Conservation (phyloP, 2,113 vertebrate species). For the Aviceda subcristata region DNA sequence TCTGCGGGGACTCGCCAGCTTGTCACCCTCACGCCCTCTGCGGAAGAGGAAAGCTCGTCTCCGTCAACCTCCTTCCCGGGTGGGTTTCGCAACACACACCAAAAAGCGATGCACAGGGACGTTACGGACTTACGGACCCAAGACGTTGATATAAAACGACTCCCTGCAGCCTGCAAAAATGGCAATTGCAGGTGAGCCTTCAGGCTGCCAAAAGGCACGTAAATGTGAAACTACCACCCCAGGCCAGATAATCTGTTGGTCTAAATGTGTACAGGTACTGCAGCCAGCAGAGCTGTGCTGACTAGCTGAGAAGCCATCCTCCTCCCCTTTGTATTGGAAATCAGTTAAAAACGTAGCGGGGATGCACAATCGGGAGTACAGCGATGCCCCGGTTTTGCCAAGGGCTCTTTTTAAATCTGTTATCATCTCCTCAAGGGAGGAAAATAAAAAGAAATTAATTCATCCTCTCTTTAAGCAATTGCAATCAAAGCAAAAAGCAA, state of each 20-base stretch:
- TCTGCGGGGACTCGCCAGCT: background rate
- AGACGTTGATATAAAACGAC: background rate
- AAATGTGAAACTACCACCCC: background rate
- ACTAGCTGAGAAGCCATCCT: background rate
- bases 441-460: background rate
- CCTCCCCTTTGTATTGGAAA: background rate
- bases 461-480: background rate
- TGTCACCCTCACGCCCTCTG: background rate
- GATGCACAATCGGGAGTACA: background rate
- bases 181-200: background rate
- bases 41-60: background rate
- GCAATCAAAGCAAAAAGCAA: background rate
- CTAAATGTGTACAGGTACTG: background rate
- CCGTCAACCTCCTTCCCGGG: background rate
- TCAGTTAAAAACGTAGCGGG: background rate
- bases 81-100: background rate
- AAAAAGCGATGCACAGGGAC: background rate
- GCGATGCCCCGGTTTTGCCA: background rate
- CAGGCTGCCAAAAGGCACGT: background rate
- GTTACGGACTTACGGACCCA: fast-evolving
- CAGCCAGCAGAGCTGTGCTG: background rate
- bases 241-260: background rate
- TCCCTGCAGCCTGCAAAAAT: background rate
- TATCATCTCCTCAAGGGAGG: background rate
- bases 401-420: background rate